Evolutionary conservation across 1,140 invertebrate genomes (phyloP).

Genomic region (Conus ventricosus): DNA sequence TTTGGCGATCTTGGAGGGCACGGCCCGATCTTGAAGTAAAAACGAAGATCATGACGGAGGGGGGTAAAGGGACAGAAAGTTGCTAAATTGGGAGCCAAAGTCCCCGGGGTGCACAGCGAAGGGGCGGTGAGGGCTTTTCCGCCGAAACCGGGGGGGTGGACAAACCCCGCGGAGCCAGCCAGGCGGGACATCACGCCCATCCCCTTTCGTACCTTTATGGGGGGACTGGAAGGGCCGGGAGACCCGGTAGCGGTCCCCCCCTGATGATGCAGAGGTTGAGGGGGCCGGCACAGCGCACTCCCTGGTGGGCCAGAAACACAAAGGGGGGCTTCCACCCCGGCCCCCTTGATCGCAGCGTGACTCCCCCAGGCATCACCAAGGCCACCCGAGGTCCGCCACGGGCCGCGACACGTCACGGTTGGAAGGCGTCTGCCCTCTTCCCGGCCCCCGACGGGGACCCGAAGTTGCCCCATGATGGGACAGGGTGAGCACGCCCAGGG

Average conservation of each 20-base stretch:
- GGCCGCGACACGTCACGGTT: slow-evolving; percentile 85
- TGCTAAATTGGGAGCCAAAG: slow-evolving; percentile 85
- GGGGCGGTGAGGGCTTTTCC: slow-evolving; percentile 64
- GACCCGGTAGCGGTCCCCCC: slow-evolving; percentile 78
- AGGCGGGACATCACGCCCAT: slow-evolving; percentile 75
- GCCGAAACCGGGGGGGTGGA: slow-evolving; percentile 76
- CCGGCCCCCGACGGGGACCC: slow-evolving; percentile 77
- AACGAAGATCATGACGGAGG: slow-evolving; percentile 91
- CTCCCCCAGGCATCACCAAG: slow-evolving; percentile 82
- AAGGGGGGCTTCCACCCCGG: slow-evolving; percentile 74
- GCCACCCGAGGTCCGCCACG: slow-evolving; percentile 84
- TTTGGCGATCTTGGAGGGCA: slow-evolving; percentile 74
- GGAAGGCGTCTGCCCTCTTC: slow-evolving; percentile 77
- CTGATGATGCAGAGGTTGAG: slow-evolving; percentile 78
- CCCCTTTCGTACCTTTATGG: slow-evolving; percentile 74
- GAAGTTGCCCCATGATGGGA: slow-evolving; percentile 75
- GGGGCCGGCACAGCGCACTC: slow-evolving; percentile 78
- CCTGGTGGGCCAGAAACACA: slow-evolving; percentile 76
- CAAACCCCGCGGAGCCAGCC: slow-evolving; percentile 75
- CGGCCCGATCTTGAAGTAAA: slow-evolving; percentile 92
- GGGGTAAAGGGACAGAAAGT: slow-evolving; percentile 91
- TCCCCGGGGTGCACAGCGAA: too few species aligned
- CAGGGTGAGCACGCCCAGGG: slow-evolving; percentile 70
- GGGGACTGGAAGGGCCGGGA: slow-evolving; percentile 77
- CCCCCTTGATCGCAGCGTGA: slow-evolving; percentile 63